Evolutionary conservation across 2,888 invertebrate species (phyloP).

Genomic region (Diaperis boleti): DNA sequence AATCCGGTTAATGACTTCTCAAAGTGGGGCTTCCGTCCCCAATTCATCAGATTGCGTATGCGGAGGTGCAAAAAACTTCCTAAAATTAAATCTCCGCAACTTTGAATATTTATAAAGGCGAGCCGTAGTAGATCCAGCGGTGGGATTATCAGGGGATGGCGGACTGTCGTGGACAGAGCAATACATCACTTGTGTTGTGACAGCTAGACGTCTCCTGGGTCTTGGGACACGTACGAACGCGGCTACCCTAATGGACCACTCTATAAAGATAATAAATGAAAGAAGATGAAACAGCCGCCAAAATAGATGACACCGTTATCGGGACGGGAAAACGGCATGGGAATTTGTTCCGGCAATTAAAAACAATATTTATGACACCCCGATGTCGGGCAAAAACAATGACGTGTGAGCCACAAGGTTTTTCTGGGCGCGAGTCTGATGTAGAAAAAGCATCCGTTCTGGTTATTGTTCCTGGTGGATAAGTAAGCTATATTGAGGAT

Average conservation of each 20-base stretch:
- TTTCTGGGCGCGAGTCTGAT: background rate
- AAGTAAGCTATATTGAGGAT: no score
- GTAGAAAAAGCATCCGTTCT: no score
- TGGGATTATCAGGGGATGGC: slow-evolving; percentile 60
- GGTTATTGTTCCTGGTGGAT: no score
- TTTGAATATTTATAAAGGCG: slow-evolving; percentile 54
- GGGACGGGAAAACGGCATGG: slow-evolving; percentile 23
- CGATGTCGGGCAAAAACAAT: slow-evolving; percentile 1
- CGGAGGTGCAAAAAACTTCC: slow-evolving; percentile 22
- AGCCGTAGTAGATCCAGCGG: slow-evolving; percentile 55
- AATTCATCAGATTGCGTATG: slow-evolving; percentile 14
- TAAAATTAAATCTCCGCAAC: slow-evolving; percentile 33
- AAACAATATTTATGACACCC: slow-evolving; percentile 13
- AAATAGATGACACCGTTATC: slow-evolving; percentile 46
- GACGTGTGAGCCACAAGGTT: background rate
- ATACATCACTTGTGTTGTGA: slow-evolving; percentile 61
- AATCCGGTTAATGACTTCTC: slow-evolving; percentile 20
- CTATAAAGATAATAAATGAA: slow-evolving; percentile 55
- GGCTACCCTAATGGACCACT: slow-evolving; percentile 57
- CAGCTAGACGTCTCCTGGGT: slow-evolving; percentile 49
- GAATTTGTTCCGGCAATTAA: slow-evolving; percentile 36
- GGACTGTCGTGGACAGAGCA: slow-evolving; percentile 58
- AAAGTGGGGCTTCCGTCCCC: slow-evolving; percentile 3
- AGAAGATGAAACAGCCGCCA: slow-evolving; percentile 52
- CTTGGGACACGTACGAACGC: slow-evolving; percentile 33